These are phyloP conservation scores for Oceanodroma tethys DNA, from an alignment of 2,113 vertebrate genomes.

Conservation along the genomic window DNA sequence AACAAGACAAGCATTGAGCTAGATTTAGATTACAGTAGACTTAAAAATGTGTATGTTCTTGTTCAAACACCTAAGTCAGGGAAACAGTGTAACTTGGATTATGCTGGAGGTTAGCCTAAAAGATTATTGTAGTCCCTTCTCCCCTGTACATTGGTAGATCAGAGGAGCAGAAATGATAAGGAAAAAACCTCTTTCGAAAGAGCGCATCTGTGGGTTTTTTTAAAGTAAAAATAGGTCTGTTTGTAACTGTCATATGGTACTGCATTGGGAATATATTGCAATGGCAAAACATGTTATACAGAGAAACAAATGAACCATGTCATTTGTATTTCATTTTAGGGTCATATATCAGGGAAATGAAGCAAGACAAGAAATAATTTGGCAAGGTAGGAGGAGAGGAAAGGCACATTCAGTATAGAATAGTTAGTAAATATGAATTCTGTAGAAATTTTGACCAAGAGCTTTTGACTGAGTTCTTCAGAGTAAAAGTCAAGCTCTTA, in stretches of 20 bases:
- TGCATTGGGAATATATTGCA: neutral
- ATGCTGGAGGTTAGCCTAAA: neutral
- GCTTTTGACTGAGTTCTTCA: neutral
- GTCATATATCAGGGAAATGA: neutral
- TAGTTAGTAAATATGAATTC: neutral
- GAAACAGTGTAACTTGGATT: neutral
- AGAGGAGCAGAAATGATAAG: neutral
- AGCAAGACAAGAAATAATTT: neutral
- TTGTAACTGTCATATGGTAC: neutral
- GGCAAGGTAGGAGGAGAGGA: neutral
- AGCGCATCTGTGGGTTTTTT: neutral
- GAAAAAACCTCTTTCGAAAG: neutral
- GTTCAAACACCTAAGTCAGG: neutral
- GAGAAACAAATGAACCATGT: neutral
- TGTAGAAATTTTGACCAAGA: neutral
- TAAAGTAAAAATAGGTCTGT: neutral
- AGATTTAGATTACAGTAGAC: neutral
- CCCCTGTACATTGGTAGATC: neutral
- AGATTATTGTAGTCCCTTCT: neutral
- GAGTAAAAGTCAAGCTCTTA: neutral
- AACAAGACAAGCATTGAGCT: neutral
- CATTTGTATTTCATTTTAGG: neutral
- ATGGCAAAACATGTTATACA: neutral
- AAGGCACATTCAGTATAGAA: neutral
- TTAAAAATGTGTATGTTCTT: neutral